These are phyloP conservation scores for Cryptomyrus ogoouensis DNA, from an alignment of 2,113 vertebrate species.

Conservation along the genomic window DNA sequence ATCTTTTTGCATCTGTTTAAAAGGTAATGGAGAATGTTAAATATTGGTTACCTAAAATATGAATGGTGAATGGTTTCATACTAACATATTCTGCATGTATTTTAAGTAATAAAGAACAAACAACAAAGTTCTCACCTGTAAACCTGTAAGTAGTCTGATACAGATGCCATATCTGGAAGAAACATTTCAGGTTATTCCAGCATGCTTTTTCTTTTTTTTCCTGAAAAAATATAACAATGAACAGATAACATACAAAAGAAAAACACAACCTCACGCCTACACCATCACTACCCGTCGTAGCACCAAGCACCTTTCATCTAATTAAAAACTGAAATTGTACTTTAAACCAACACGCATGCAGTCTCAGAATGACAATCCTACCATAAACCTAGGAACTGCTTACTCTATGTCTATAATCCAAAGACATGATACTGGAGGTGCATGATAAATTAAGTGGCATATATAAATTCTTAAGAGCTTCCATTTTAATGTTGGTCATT, in stretches of 20 bases:
- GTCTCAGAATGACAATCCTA: constrained; percentile 93
- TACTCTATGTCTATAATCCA: constrained; percentile 95
- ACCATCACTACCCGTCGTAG: constrained; percentile 54
- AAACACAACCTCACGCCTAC: constrained; percentile 66
- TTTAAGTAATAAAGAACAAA: not conserved
- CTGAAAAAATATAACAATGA: constrained; percentile 54
- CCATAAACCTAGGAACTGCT: constrained; percentile 74
- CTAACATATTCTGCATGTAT: not conserved
- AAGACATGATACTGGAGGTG: constrained; percentile 94
- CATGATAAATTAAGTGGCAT: constrained; percentile 97
- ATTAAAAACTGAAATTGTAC: constrained; percentile 75
- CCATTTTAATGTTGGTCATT: constrained; percentile 99
- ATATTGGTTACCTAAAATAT: not conserved
- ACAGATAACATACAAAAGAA: constrained; percentile 66
- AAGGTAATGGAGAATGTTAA: not conserved
- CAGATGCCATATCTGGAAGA: not conserved
- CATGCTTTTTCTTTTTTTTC: not conserved
- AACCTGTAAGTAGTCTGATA: not conserved
- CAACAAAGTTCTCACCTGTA: not conserved
- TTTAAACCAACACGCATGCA: constrained; percentile 84
- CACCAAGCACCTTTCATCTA: constrained; percentile 26
- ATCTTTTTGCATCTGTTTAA: not conserved
- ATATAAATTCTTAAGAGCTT: constrained; percentile 99
- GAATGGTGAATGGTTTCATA: too few species aligned
- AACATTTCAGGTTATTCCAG: not conserved